phyloP scores from a whole-genome alignment of 1,140 invertebrate species.

The Macrotrachela quadricornifera region DNA sequence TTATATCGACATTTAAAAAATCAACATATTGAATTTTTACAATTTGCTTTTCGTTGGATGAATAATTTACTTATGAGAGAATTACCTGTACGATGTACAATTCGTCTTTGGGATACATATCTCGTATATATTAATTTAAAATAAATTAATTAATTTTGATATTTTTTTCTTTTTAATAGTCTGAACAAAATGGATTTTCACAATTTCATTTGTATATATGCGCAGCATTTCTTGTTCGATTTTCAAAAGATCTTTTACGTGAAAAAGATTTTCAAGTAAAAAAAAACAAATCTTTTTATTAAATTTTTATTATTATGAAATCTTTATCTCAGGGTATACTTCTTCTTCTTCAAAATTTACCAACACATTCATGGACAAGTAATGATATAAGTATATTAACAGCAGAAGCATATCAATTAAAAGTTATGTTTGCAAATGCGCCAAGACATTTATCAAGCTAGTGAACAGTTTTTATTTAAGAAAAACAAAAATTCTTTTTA shows the following conservation, averaged over 20 bases:
- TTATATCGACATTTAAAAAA: conserved; percentile 48
- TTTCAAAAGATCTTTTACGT: conserved; percentile 62
- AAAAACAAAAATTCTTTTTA: no score
- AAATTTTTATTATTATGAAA: conserved; percentile 8
- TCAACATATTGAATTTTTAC: conserved; percentile 87
- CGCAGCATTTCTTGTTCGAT: conserved; percentile 86
- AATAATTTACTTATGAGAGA: conserved; percentile 94
- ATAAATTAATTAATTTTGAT: background rate
- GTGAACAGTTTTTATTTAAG: no score
- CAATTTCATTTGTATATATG: conserved; percentile 95
- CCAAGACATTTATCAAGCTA: conserved; percentile 48
- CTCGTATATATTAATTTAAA: conserved; percentile 35
- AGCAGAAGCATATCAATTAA: conserved; percentile 86
- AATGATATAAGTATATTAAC: conserved; percentile 76
- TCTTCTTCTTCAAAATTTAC: conserved; percentile 89
- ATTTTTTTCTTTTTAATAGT: conserved; percentile 2
- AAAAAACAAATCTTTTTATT: background rate
- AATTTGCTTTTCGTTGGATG: conserved; percentile 99
- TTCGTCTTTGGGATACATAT: conserved; percentile 98
- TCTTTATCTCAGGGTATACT: conserved; percentile 75
- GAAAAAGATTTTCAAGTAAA: conserved; percentile 84
- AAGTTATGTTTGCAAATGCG: conserved; percentile 88
- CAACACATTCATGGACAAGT: conserved; percentile 85
- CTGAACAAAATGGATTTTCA: conserved; percentile 81
- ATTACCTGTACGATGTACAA: conserved; percentile 85